Conservation (phyloP, 2,113 vertebrate genomes). For the Cisticola juncidis region DNA sequence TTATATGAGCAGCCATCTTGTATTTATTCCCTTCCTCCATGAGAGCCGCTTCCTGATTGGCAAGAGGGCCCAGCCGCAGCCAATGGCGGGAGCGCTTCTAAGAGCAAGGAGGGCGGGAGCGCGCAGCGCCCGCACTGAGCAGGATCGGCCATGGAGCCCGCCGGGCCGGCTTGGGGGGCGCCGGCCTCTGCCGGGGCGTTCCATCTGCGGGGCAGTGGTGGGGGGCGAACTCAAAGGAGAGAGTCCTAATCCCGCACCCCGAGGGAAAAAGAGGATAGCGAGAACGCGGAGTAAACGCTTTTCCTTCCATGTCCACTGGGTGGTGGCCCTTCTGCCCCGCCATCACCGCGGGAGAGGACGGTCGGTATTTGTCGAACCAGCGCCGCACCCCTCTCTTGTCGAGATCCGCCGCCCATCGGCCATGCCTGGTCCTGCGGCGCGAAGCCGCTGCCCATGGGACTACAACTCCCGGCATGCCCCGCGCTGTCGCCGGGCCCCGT, state of each 20-base stretch:
- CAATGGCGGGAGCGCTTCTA: constrained; percentile 74
- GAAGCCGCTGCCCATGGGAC: not conserved
- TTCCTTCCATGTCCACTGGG: fast-evolving
- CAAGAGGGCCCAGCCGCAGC: constrained; percentile 64
- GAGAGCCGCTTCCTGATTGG: constrained; percentile 87
- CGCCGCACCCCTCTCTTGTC: fast-evolving
- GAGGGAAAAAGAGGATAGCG: not conserved
- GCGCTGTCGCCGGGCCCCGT: fast-evolving
- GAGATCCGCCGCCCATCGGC: not conserved
- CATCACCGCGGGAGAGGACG: fast-evolving
- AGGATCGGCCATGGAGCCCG: constrained; percentile 4
- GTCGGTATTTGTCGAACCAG: not conserved
- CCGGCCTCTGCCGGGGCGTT: not conserved
- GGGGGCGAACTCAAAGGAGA: too few relatives aligned
- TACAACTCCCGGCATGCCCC: constrained; percentile 16
- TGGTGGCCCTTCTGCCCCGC: fast-evolving
- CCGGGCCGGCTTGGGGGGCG: not conserved
- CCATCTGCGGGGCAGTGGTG: not conserved
- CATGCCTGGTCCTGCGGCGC: not conserved
- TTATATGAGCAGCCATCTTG: constrained; percentile 99
- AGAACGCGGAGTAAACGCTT: fast-evolving
- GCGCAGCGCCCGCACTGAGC: not conserved
- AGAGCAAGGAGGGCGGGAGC: constrained; percentile 30
- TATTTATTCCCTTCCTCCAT: constrained; percentile 96
- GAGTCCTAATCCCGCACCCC: fast-evolving